These are phyloP conservation scores for Pogonus chalceus DNA, from an alignment of 1,140 invertebrate species.

Conservation along the genomic window DNA sequence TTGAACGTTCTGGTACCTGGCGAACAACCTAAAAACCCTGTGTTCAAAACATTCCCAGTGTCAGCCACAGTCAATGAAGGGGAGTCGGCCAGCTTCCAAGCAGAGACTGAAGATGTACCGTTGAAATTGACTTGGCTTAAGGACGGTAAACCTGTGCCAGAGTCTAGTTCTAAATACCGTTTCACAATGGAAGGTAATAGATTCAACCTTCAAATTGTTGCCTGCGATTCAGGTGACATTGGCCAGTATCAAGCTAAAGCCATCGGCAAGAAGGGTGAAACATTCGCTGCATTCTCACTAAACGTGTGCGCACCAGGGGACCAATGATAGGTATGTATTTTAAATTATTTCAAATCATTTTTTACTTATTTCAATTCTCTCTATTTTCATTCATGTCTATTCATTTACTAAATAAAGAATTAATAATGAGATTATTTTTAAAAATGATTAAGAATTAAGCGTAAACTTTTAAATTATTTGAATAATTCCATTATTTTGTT, in stretches of 20 bases:
- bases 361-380: no score
- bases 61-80: conserved; percentile 76
- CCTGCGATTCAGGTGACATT: conserved; percentile 66
- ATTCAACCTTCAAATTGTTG: conserved; percentile 65
- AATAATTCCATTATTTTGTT: no score
- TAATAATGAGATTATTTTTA: no score
- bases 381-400: no score
- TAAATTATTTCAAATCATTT: no score
- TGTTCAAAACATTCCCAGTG: conserved; percentile 80
- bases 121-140: conserved; percentile 72
- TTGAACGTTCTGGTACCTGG: conserved; percentile 77
- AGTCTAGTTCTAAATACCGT: conserved; percentile 63
- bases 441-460: no score
- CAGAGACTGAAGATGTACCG: conserved; percentile 58
- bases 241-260: conserved; percentile 85
- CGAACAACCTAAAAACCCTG: conserved; percentile 71
- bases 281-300: conserved; percentile 71
- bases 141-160: conserved; percentile 75
- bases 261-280: conserved; percentile 74
- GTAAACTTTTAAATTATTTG: no score
- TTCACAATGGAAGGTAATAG: conserved; percentile 71
- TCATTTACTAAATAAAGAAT: no score
- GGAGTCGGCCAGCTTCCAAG: conserved; percentile 68
- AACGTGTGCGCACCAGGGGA: conserved; percentile 51
- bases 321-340: conserved; percentile 3